Conservation (phyloP, 2,797 vertebrate genomes). For the Sternotherus odoratus region DNA sequence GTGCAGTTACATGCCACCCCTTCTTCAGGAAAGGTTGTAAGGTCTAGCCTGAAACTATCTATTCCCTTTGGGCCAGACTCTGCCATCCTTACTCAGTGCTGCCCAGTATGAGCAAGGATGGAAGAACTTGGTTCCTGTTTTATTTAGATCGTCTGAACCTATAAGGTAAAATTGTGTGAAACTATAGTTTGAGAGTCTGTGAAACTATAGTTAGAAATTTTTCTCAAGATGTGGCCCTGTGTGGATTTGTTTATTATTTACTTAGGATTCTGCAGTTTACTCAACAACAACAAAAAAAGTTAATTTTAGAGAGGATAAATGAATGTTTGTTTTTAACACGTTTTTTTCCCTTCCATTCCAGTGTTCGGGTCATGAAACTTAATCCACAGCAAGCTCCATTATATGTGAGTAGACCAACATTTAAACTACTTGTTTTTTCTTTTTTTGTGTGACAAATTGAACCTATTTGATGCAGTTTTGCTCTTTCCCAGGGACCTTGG, state of each 20-base stretch:
- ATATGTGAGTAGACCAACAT: conserved; percentile 90
- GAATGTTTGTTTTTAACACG: not conserved
- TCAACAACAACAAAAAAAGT: not conserved
- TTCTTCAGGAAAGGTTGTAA: not conserved
- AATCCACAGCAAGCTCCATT: conserved; percentile 96
- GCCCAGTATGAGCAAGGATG: not conserved
- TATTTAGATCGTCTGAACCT: not conserved
- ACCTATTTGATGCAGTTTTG: not conserved
- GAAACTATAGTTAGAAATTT: not conserved
- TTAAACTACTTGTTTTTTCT: not conserved
- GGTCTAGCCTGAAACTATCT: not conserved
- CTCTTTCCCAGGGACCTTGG: not conserved
- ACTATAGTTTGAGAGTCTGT: not conserved
- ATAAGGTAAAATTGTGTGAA: not conserved
- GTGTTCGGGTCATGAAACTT: conserved; percentile 98
- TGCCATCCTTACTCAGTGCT: not conserved
- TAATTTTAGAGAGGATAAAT: not conserved
- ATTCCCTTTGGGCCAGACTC: not conserved
- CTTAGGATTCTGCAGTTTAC: not conserved
- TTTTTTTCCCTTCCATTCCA: conserved; percentile 79
- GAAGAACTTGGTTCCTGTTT: not conserved
- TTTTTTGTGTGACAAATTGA: not conserved
- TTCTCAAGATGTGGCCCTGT: not conserved
- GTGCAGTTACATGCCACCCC: too few species aligned
- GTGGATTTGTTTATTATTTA: not conserved